phyloP scores from a whole-genome alignment of 2,888 invertebrate genomes.

The Noctua pronuba region DNA sequence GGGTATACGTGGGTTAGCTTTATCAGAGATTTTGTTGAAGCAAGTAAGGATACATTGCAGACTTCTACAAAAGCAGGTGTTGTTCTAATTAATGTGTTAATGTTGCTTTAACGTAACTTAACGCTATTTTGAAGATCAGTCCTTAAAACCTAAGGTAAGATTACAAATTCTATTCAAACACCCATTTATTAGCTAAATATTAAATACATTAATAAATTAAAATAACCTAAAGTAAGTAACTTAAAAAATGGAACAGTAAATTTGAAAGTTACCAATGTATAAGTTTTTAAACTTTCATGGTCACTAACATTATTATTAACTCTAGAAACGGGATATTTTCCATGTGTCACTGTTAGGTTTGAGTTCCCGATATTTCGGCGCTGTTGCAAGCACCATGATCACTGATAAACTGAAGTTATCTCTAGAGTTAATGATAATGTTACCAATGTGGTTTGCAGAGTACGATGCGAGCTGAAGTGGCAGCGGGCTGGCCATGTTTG shows the following conservation, averaged over 20 bases:
- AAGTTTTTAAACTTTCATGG: too few relatives aligned
- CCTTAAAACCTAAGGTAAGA: not conserved
- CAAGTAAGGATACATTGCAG: not conserved
- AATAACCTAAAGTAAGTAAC: too few relatives aligned
- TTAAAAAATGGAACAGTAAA: too few relatives aligned
- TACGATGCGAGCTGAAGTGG: not conserved
- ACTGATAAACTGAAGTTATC: too few relatives aligned
- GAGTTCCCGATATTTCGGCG: too few relatives aligned
- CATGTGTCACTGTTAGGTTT: too few relatives aligned
- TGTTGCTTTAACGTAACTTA: not conserved
- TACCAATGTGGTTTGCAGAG: not conserved
- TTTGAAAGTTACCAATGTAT: not conserved
- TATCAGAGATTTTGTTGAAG: conserved; percentile 5
- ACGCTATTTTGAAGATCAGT: not conserved
- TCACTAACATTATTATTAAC: too few relatives aligned
- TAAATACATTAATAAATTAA: too few relatives aligned
- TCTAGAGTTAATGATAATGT: too few relatives aligned
- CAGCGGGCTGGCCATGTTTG: not conserved
- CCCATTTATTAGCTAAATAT: too few relatives aligned
- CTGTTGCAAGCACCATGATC: too few relatives aligned
- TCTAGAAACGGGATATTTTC: too few relatives aligned
- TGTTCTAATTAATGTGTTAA: not conserved
- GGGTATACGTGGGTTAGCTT: conserved; percentile 4
- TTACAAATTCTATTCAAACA: not conserved
- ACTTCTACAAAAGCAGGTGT: not conserved